Conservation (phyloP, 2,113 vertebrate genomes). For the Percopsis transmontana region DNA sequence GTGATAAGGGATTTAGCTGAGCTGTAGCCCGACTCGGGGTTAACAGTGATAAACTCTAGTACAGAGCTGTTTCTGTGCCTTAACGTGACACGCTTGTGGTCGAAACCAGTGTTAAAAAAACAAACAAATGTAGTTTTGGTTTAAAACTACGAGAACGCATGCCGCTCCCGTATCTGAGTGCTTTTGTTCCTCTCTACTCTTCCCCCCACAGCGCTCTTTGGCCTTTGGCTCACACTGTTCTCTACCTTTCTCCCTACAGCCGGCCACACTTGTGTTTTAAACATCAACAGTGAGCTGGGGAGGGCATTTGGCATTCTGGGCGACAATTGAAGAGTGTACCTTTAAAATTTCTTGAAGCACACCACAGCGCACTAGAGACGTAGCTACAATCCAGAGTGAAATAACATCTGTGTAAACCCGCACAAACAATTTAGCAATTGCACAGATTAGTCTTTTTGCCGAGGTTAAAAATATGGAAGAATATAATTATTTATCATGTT, state of each 20-base stretch:
- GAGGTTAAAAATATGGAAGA: neutral
- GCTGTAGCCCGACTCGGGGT: neutral
- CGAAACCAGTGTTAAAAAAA: too few relatives aligned
- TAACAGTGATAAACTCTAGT: conserved; percentile 5
- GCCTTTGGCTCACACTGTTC: neutral
- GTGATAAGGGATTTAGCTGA: neutral
- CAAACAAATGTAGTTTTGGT: too few relatives aligned
- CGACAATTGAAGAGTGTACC: too few relatives aligned
- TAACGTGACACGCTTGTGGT: conserved; percentile 26
- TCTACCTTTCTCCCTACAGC: too few relatives aligned
- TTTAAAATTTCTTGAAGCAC: neutral
- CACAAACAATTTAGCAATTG: conserved; percentile 7
- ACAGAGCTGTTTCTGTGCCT: conserved; percentile 61
- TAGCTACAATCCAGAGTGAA: conserved; percentile 3
- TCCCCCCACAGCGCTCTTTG: too few relatives aligned
- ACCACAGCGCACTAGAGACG: neutral
- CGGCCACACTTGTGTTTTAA: too few relatives aligned
- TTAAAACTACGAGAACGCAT: too few relatives aligned
- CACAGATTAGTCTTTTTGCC: conserved; percentile 2
- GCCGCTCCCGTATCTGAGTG: too few relatives aligned
- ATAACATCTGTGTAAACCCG: neutral
- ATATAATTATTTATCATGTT: conserved; percentile 22
- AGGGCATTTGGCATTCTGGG: too few relatives aligned
- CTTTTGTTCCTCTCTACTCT: too few relatives aligned
- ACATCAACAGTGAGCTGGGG: too few relatives aligned